Evolutionary conservation across 2,797 vertebrate genomes (phyloP), one percentile per base, ranked within the genome.

Genomic region (Intellagama lesueurii): DNA sequence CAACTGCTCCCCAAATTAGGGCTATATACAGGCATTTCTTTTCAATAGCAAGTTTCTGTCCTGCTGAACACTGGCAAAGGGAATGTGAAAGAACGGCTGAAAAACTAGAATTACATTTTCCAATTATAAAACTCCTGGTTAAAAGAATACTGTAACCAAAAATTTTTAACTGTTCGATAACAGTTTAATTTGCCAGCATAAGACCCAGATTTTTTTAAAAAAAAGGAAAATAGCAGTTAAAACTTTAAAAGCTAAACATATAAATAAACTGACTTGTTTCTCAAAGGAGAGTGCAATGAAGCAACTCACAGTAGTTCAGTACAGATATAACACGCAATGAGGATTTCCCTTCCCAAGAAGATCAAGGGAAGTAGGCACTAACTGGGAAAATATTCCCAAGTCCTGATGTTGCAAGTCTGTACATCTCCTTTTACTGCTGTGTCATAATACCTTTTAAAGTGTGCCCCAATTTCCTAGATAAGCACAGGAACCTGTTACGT

Each of bases 401-500:
- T 94, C 93, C 85, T 93, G 94, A 83, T 94, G 92, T 90, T 87
- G 86, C 93, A 91, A 64, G 86, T 91, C 91, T 94, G 80, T 77
- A 86, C 88, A 91, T 95, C 94, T 92, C 89, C 83, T 86, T 89
- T 95, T 92, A 94, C 93, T 94, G 90, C 92, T 91, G 95, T 93
- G 94, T 94, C 91, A 40, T 94, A 93, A 86, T 94, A 93, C 91
- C 92, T 93, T 80, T 81, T 40, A 90, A 94, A 95, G 92, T 90
- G 94, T 84, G 95, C 88, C 96, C 88, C 83, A 89, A 72, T 35
- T 69, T 92, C 93, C 93, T 92, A 91, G 84, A 75, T 73, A 83
- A 93, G 91, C 93, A 85, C 1, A 0, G 16, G 47, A 35, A 89
- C 91, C 80, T 92, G 97, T 97, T 99, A 99, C 95, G 99, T 99